These are phyloP conservation scores for Neodiprion lecontei DNA, from an alignment of 1,140 invertebrate genomes.

Conservation along the genomic window DNA sequence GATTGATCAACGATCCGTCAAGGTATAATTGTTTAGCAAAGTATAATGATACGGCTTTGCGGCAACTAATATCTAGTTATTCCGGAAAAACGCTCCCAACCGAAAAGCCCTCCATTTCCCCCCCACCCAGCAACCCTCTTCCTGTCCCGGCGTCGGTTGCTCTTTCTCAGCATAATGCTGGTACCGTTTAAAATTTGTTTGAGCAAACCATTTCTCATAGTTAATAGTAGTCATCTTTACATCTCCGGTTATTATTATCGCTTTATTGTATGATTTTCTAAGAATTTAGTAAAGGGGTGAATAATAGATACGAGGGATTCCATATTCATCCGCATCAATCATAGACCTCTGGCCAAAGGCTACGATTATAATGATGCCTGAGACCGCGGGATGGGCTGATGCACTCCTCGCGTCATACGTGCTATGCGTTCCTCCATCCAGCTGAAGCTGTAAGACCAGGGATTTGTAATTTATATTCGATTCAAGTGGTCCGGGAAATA, in stretches of 20 bases:
- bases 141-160: conserved; percentile 26
- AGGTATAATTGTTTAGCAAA: too few relatives aligned
- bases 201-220: conserved; percentile 45
- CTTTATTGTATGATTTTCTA: conserved; percentile 8
- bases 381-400: background rate
- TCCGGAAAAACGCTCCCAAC: background rate
- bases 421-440: too few relatives aligned
- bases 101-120: background rate
- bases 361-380: background rate
- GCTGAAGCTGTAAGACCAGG: too few relatives aligned
- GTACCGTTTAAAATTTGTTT: conserved; percentile 40
- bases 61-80: background rate
- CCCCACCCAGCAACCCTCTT: conserved; percentile 25
- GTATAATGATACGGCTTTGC: too few relatives aligned
- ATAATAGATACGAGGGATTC: background rate
- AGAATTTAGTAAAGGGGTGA: background rate
- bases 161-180: conserved; percentile 34
- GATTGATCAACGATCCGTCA: too few relatives aligned
- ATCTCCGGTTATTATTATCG: conserved; percentile 34
- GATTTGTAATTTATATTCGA: too few relatives aligned
- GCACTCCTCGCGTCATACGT: too few relatives aligned
- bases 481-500: too few relatives aligned
- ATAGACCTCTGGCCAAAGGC: conserved; percentile 1
- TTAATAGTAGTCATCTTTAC: conserved; percentile 39
- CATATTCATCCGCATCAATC: conserved; percentile 2